A percentile compares a stretch with the other conserved stretches of the same genome.
Conservation (phyloP, 2,113 vertebrate species). For the Dendrocopos noguchii region DNA sequence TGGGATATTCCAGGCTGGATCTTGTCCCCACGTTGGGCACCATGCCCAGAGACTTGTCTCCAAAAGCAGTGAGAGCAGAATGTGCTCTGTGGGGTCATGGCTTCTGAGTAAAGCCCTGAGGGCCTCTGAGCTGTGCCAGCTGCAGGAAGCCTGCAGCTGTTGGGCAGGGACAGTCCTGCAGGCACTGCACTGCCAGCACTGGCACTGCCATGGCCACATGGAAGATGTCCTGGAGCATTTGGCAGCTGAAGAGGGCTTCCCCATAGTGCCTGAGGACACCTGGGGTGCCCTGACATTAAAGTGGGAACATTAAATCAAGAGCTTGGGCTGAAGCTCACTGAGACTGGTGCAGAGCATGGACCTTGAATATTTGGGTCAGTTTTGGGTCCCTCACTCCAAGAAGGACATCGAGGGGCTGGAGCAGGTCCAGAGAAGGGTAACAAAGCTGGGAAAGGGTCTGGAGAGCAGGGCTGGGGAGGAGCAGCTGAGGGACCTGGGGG, state of each 20-base stretch:
- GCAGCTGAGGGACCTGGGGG: no score
- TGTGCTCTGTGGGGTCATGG: background rate
- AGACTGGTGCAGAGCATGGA: rapidly evolving
- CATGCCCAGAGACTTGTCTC: background rate
- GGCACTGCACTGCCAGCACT: background rate
- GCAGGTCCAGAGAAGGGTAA: no score
- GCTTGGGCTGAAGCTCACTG: rapidly evolving
- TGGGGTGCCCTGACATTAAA: background rate
- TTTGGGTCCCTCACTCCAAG: no score
- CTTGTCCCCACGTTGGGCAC: no score
- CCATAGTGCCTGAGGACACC: background rate
- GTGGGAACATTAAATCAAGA: rapidly evolving
- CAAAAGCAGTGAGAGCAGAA: background rate
- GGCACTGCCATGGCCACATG: rapidly evolving
- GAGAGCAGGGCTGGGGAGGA: no score
- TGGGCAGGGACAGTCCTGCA: background rate
- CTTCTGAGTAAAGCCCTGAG: rapidly evolving
- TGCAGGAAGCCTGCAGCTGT: background rate
- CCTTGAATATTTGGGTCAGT: no score
- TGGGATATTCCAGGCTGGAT: no score
- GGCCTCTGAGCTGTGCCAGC: background rate
- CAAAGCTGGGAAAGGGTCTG: no score
- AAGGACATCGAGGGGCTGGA: no score
- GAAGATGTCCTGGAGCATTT: background rate
- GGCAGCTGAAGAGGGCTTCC: background rate